Conservation (phyloP, 2,113 vertebrate species). For the Chaetops frenatus region DNA sequence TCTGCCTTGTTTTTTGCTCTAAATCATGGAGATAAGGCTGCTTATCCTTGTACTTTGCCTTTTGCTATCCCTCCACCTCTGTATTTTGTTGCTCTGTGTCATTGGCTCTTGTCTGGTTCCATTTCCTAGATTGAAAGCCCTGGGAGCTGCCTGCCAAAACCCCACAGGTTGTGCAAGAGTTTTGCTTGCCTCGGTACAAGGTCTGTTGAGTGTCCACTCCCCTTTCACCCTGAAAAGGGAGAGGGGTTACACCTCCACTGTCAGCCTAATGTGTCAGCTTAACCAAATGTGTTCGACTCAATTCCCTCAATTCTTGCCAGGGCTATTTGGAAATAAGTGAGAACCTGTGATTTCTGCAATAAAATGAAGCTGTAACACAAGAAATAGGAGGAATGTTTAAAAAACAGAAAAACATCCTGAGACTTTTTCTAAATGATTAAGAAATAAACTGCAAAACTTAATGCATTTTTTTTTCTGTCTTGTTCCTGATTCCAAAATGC, state of each 20-base stretch:
- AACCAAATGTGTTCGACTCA: fast-evolving
- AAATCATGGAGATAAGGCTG: neutral
- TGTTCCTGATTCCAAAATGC: neutral
- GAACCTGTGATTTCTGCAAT: neutral
- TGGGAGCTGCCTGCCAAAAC: neutral
- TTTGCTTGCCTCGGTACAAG: neutral
- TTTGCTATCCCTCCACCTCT: neutral
- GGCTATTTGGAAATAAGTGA: neutral
- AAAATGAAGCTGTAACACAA: neutral
- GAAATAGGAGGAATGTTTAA: neutral
- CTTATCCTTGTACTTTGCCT: conserved; percentile 35
- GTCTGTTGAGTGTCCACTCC: neutral
- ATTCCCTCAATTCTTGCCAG: neutral
- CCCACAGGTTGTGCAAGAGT: neutral
- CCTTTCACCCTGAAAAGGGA: neutral
- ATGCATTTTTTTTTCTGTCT: neutral
- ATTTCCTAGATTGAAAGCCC: neutral
- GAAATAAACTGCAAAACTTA: neutral
- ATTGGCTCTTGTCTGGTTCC: neutral
- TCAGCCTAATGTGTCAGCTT: neutral
- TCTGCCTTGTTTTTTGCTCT: neutral
- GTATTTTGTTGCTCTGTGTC: neutral
- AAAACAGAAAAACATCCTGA: neutral
- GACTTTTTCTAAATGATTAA: neutral
- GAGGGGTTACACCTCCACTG: neutral